A percentile compares a stretch with the other conserved stretches of the same genome.
These are phyloP conservation scores for Halictus quadricinctus DNA, from an alignment of 2,888 invertebrate species.

Conservation along the genomic window DNA sequence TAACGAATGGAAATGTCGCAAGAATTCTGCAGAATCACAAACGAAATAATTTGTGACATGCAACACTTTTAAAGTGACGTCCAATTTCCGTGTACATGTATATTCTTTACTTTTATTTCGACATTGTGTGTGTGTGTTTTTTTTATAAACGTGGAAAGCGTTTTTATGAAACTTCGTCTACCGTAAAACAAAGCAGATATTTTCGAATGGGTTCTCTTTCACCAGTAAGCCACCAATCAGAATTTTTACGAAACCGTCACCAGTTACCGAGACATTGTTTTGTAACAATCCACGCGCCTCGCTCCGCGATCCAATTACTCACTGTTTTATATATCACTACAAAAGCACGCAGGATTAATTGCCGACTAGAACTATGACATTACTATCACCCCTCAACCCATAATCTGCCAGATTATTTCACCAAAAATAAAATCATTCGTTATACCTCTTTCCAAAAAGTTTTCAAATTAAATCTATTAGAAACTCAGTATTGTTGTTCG, in stretches of 20 bases:
- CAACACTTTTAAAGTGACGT: background rate
- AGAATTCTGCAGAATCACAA: background rate
- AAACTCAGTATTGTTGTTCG: background rate
- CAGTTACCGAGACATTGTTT: background rate
- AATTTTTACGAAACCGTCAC: constrained; percentile 6
- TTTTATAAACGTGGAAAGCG: background rate
- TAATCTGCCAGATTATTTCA: background rate
- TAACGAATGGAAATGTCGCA: background rate
- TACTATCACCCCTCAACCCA: background rate
- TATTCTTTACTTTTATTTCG: background rate
- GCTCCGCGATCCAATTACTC: background rate
- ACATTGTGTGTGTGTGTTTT: background rate
- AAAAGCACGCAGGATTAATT: constrained; percentile 18
- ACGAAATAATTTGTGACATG: background rate
- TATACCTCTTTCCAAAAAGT: background rate
- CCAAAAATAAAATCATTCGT: background rate
- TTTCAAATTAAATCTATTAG: background rate
- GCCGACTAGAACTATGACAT: constrained; percentile 1
- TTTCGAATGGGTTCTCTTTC: background rate
- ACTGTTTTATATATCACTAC: constrained; percentile 1
- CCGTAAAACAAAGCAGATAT: background rate
- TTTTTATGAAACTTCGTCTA: background rate
- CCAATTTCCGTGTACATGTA: background rate
- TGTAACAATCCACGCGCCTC: background rate
- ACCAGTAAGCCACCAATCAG: background rate